phyloP scores from a whole-genome alignment of 2,797 vertebrate species.

The Odontamblyopus rebecca region DNA sequence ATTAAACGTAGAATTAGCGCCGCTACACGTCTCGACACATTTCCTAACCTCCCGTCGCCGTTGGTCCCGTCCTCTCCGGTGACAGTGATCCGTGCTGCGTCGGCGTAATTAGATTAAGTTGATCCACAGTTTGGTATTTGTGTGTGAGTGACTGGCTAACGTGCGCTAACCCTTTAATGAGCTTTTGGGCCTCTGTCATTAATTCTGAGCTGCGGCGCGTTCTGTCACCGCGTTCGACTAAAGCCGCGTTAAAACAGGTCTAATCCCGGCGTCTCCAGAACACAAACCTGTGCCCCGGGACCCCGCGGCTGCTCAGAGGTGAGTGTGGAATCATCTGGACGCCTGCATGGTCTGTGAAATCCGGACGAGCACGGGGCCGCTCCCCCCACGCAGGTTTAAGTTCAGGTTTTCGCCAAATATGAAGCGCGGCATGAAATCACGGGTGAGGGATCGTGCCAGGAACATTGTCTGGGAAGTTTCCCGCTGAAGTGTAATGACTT shows the following conservation, averaged over 20 bases:
- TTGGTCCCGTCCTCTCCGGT: neutral
- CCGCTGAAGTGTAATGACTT: neutral
- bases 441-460: neutral
- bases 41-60: neutral
- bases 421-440: neutral
- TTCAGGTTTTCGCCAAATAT: neutral
- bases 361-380: neutral
- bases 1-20: neutral
- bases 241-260: constrained; percentile 67
- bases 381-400: constrained; percentile 3
- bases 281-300: constrained; percentile 33
- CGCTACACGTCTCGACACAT: no score
- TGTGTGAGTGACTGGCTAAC: constrained; percentile 66
- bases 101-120: constrained; percentile 59
- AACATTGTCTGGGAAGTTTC: neutral
- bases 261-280: constrained; percentile 69
- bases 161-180: constrained; percentile 70
- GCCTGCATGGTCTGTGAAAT: constrained; percentile 8
- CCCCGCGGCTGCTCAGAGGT: constrained; percentile 37
- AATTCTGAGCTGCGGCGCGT: constrained; percentile 46
- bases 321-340: constrained; percentile 24
- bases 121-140: constrained; percentile 20
- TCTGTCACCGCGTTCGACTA: constrained; percentile 53
- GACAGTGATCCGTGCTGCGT: constrained; percentile 39
- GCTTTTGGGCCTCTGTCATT: constrained; percentile 69